A percentile compares a stretch with the other conserved stretches of the same genome.
These are phyloP conservation scores for Tortrix viridana DNA, from an alignment of 2,888 invertebrate species.

Conservation along the genomic window DNA sequence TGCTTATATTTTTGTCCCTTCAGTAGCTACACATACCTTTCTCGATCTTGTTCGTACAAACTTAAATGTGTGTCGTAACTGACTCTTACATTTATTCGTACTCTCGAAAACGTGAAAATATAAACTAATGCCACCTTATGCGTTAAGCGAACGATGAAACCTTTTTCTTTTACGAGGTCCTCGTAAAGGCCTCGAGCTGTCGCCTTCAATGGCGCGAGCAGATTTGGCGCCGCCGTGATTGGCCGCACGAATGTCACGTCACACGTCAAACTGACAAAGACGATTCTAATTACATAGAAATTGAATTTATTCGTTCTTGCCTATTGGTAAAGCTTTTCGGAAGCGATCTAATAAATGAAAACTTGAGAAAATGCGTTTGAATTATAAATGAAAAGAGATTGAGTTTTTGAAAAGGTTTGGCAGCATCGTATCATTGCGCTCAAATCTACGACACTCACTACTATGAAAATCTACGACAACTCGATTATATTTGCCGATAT, in stretches of 20 bases:
- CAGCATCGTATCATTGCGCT: too few relatives aligned
- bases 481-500: too few relatives aligned
- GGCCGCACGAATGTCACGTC: slow-evolving; percentile 50
- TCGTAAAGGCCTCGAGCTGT: slow-evolving; percentile 44
- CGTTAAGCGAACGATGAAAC: slow-evolving; percentile 49
- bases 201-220: slow-evolving; percentile 40
- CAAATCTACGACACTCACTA: too few relatives aligned
- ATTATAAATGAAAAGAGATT: background rate
- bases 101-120: slow-evolving; percentile 12
- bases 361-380: background rate
- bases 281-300: slow-evolving; percentile 51
- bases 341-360: slow-evolving; percentile 11
- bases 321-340: slow-evolving; percentile 7
- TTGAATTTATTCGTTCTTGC: slow-evolving; percentile 38
- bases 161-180: slow-evolving; percentile 48
- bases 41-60: too few relatives aligned
- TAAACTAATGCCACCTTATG: slow-evolving; percentile 41
- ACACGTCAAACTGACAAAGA: slow-evolving; percentile 50
- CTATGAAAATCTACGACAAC: too few relatives aligned
- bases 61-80: too few relatives aligned
- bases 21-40: too few relatives aligned
- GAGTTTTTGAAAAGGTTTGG: too few relatives aligned
- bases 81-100: background rate
- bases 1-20: too few relatives aligned
- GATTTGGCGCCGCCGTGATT: slow-evolving; percentile 48